Percentiles rank a stretch among this genome's conserved stretches.
Conservation (phyloP, 2,797 vertebrate species). For the Phrynocephalus vlangalii region DNA sequence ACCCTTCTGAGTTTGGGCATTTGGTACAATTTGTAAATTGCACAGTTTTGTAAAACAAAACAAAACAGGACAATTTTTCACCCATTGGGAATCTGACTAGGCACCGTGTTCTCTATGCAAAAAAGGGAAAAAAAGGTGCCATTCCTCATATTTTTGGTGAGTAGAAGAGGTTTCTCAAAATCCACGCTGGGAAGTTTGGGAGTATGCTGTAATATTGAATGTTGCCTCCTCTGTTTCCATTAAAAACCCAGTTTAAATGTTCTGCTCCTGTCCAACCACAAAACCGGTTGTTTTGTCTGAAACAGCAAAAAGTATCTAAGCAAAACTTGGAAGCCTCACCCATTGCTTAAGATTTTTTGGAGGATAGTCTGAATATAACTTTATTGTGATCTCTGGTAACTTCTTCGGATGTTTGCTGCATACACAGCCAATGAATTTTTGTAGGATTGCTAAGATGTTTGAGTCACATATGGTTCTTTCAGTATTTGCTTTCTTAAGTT, state of each 20-base stretch:
- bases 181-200: no score
- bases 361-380: not conserved
- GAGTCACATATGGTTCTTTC: conserved; percentile 16
- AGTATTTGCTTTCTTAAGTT: not conserved
- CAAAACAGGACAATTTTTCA: no score
- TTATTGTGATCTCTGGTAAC: no score
- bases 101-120: no score
- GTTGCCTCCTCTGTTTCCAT: not conserved
- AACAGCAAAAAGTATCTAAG: not conserved
- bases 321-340: not conserved
- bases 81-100: no score
- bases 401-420: not conserved
- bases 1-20: no score
- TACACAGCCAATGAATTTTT: no score
- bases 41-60: no score
- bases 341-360: not conserved
- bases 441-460: not conserved
- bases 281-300: not conserved
- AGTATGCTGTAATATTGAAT: not conserved
- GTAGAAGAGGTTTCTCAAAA: not conserved
- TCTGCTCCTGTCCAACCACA: not conserved
- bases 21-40: no score
- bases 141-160: no score
- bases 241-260: not conserved
- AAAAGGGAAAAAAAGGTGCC: no score